Evolutionary conservation across 37 sponge, comb jelly and placozoan genomes (phyloP), one percentile per base, ranked within the genome.

Genomic region (Amphimedon queenslandica): DNA sequence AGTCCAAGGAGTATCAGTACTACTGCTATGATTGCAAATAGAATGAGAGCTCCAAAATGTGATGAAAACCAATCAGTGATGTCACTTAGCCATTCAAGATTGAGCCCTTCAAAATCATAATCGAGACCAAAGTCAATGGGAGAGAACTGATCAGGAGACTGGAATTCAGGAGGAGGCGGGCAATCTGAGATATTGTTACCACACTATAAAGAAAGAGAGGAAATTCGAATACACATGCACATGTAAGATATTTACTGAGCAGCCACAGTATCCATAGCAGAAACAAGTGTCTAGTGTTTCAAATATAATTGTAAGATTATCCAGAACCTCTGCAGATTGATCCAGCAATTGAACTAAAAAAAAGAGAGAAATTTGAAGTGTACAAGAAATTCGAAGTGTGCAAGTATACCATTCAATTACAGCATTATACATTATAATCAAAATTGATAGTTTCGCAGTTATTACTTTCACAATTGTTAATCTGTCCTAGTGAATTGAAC

Each of bases 191-290:
- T 57, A 32, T 73, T 69, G 36, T 77, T 53, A 39, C 91, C 91
- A 78, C 91, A 90, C 91, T 90, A 58, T 36, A 75, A n/a, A 43
- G 4, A 57, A 3, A 74, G 16, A 34, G 40, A 37, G n/a, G 40
- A 18, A 55, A 65, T 55, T 32, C 8, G 32, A 1, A 39, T 65
- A 74, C 61, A 60, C 1, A 37, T 5, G 31, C 25, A 35, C 8
- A 1, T 2, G 20, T 3, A 23, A 13, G 3, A 1, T 3, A 40
- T 82, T 85, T 42, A 90, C 91, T 40, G 78, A 72, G 69, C 93
- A 92, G 35, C 88, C 88, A 68, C 93, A 92, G 70, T 81, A 64
- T 20, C 89, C 93, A 57, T 87, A 77, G 40, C 93, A 92, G 67
- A 88, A 92, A 40, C 93, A 92, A 16, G 93, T 87, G 66, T 85